Percentiles rank a stretch among this genome's conserved stretches.
phyloP scores from a whole-genome alignment of 2,113 vertebrate genomes.

The Bettongia penicillata region DNA sequence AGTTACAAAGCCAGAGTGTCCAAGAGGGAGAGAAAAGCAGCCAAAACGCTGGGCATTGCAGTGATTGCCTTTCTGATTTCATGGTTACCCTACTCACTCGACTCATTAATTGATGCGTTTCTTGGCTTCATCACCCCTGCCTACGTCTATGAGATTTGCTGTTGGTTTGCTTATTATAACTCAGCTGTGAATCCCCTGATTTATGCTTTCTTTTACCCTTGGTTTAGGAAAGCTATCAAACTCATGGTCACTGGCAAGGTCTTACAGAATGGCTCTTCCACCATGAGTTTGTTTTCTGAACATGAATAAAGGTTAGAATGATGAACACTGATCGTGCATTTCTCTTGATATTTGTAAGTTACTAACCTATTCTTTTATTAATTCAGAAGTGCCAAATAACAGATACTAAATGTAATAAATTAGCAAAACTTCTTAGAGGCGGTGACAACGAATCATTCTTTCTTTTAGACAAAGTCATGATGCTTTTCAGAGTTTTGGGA shows the following conservation, averaged over 20 bases:
- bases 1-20: neutral
- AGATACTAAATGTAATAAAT: too few species aligned
- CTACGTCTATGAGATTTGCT: slow-evolving; percentile 69
- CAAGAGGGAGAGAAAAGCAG: slow-evolving; percentile 72
- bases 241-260: slow-evolving; percentile 61
- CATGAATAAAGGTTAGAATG: neutral
- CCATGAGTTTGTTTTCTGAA: slow-evolving; percentile 55
- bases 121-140: slow-evolving; percentile 66
- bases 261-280: slow-evolving; percentile 57
- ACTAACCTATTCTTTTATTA: neutral
- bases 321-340: neutral
- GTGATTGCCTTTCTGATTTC: slow-evolving; percentile 70
- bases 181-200: slow-evolving; percentile 61
- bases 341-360: neutral
- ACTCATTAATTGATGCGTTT: slow-evolving; percentile 62
- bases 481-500: neutral
- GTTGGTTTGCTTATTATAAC: slow-evolving; percentile 74
- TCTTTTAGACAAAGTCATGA: neutral
- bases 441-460: neutral
- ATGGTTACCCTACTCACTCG: slow-evolving; percentile 69
- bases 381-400: neutral
- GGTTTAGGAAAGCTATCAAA: slow-evolving; percentile 67
- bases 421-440: neutral
- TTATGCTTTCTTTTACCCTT: slow-evolving; percentile 69
- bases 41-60: slow-evolving; percentile 61